Percentiles rank a stretch among this genome's conserved stretches.
phyloP scores from a whole-genome alignment of 1,140 invertebrate species.

The Tetranychus cinnabarinus region DNA sequence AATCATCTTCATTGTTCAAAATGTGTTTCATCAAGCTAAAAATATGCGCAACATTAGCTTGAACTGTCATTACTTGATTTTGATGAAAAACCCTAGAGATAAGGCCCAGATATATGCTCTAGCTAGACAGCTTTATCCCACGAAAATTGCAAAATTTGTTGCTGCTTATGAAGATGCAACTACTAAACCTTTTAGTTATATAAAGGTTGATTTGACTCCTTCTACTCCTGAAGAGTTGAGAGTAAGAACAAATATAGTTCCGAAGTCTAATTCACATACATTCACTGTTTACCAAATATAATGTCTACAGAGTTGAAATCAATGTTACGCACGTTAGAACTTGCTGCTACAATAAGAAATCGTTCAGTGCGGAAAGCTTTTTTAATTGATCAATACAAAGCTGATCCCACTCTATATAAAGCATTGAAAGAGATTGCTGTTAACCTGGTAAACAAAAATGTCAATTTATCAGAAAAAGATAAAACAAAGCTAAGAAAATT shows the following conservation, averaged over 20 bases:
- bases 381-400: too few relatives aligned
- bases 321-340: not conserved
- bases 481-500: not conserved
- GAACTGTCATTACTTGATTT: conserved; percentile 20
- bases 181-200: too few relatives aligned
- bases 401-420: not conserved
- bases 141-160: too few relatives aligned
- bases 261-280: too few relatives aligned
- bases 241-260: too few relatives aligned
- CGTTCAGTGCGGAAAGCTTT: not conserved
- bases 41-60: conserved; percentile 19
- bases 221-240: not conserved
- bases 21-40: conserved; percentile 21
- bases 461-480: not conserved
- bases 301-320: too few relatives aligned
- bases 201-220: conserved; percentile 15
- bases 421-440: not conserved
- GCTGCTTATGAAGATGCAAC: too few relatives aligned
- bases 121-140: conserved; percentile 3
- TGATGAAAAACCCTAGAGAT: conserved; percentile 23
- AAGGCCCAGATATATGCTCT: conserved; percentile 20
- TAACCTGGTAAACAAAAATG: not conserved
- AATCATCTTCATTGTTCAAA: conserved; percentile 23
- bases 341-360: not conserved
- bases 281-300: too few relatives aligned